These are phyloP conservation scores for Gastracanthus pulcherrimus DNA, from an alignment of 2,888 invertebrate species.

Conservation along the genomic window DNA sequence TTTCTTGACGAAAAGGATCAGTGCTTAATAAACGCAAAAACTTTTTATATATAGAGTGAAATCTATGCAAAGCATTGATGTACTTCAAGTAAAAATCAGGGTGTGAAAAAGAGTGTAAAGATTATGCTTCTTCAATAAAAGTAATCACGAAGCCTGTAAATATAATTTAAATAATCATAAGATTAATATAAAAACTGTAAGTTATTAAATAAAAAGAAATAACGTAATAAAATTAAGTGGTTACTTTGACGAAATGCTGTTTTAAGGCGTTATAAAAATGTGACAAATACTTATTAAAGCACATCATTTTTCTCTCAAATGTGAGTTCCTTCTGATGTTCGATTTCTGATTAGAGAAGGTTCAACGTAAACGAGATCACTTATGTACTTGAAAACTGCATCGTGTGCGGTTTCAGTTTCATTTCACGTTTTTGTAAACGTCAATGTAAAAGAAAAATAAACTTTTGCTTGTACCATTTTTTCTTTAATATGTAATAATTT, in stretches of 20 bases:
- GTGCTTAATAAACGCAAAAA: neutral
- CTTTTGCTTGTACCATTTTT: neutral
- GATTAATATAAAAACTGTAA: conserved; percentile 23
- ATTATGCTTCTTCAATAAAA: conserved; percentile 2
- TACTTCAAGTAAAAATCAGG: neutral
- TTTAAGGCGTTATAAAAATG: conserved; percentile 1
- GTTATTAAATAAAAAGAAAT: neutral
- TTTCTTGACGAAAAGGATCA: neutral
- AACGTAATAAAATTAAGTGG: conserved; percentile 6
- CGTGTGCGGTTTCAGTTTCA: no score
- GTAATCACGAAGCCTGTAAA: conserved; percentile 32
- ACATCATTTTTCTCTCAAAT: neutral
- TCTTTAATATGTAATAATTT: conserved; percentile 16
- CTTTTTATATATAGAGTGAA: neutral
- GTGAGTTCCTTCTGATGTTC: neutral
- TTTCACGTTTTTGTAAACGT: no score
- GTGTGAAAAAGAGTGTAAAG: neutral
- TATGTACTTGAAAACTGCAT: neutral
- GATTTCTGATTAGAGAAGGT: neutral
- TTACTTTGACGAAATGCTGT: neutral
- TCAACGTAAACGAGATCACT: conserved; percentile 9
- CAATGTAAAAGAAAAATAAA: neutral
- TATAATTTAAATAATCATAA: conserved; percentile 12
- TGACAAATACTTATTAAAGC: neutral
- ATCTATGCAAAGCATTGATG: neutral